Conservation (phyloP, 2,797 vertebrate species). For the Characodon lateralis region DNA sequence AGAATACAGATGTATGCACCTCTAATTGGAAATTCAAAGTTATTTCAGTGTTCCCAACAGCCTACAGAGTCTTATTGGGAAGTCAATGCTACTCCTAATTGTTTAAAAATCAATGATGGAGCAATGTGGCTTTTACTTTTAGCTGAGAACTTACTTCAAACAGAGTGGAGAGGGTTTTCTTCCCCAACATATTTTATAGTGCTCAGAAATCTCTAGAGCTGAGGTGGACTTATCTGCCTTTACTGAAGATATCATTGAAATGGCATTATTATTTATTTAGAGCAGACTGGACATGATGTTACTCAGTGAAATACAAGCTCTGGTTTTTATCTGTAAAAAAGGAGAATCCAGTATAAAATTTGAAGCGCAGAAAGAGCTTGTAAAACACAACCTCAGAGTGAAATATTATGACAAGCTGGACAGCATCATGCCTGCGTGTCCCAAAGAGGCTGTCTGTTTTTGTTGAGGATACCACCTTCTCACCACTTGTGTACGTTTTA, state of each 20-base stretch:
- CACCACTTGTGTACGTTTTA: conserved; percentile 31
- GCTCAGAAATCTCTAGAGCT: conserved; percentile 5
- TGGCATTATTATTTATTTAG: conserved; percentile 17
- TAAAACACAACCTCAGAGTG: conserved; percentile 21
- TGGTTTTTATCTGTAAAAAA: conserved; percentile 18
- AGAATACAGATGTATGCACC: conserved; percentile 52
- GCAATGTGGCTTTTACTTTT: conserved; percentile 29
- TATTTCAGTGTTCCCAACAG: conserved; percentile 29
- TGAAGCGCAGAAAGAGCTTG: conserved; percentile 22
- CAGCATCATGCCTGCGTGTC: conserved; percentile 10
- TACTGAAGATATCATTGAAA: conserved; percentile 22
- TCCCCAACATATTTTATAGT: conserved; percentile 12
- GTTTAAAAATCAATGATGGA: conserved; percentile 35
- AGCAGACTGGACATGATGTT: conserved; percentile 29
- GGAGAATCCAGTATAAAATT: conserved; percentile 23
- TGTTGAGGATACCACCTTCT: conserved; percentile 24
- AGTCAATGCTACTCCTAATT: conserved; percentile 32
- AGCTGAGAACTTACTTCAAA: conserved; percentile 23
- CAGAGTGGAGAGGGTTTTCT: conserved; percentile 16
- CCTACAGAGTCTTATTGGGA: conserved; percentile 20
- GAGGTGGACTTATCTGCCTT: conserved; percentile 20
- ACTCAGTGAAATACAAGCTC: conserved; percentile 37
- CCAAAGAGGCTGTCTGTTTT: conserved; percentile 41
- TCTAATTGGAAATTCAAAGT: conserved; percentile 62
- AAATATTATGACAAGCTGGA: conserved; percentile 29